Base-by-base conservation (phyloP, 2,113 vertebrate species). In the Capra hircus region DNA sequence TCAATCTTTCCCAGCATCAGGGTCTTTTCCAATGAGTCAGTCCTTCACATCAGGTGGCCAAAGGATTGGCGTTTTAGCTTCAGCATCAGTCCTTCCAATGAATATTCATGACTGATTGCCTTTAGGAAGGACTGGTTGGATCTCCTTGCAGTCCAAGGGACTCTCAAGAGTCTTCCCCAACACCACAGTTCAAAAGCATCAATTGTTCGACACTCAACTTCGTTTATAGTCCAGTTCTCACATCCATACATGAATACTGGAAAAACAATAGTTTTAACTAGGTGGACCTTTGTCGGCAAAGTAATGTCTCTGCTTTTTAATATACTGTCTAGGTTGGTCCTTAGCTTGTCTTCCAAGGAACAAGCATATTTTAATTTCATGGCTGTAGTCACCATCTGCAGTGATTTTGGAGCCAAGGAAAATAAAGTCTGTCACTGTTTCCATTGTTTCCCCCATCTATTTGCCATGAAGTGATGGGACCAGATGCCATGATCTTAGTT, bases 21-120 rank as follows among this genome's bases (percentile, higher is more conserved):
- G 19, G 64, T 36, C 64, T 71, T 71, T 71, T 71, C n/a, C n/a
- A 71, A 0, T 36, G 64, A 71, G n/a, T 36, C 64, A 71, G 5
- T 36, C 23, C 64, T 23, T 36, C 0, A 0, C 17, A 36, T 11
- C n/a, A 36, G n/a, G 64, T 71, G 64, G 64, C n/a, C n/a, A 23
- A 21, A 36, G 9, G 9, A 71, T 71, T 36, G 64, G 64, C 0
- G 0, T 71, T 71, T 71, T 21, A 36, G n/a, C 17, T 71, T 21
- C n/a, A 71, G 9, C 64, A 36, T 71, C n/a, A 71, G n/a, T 71
- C 17, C n/a, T 71, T 71, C n/a, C 9, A 71, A 12, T 36, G 9
- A 71, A 36, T 71, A 23, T 71, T 71, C 64, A 71, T 0, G 17
- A 71, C n/a, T 71, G n/a, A 36, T 36, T 6, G 19, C n/a, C 64